phyloP scores from a whole-genome alignment of 2,888 invertebrate species.

The Oscheius sp. region DNA sequence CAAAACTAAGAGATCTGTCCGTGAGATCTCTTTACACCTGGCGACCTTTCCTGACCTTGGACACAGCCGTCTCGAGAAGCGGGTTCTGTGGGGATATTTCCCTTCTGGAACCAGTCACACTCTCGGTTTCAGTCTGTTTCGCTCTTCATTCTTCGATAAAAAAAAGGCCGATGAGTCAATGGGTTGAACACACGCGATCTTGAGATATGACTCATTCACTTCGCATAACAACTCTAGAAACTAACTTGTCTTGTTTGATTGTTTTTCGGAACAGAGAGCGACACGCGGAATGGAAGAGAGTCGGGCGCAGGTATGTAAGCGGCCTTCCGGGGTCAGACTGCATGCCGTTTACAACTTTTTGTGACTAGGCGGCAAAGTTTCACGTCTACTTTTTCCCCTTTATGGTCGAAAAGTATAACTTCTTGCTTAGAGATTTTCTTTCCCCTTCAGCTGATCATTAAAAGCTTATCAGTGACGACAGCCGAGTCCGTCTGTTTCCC shows the following conservation, averaged over 20 bases:
- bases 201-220: conserved; percentile 3
- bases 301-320: not conserved
- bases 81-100: conserved; percentile 18
- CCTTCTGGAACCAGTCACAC: conserved; percentile 29
- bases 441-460: too few species aligned
- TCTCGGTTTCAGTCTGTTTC: conserved; percentile 22
- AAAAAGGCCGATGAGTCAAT: not conserved
- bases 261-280: not conserved
- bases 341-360: conserved; percentile 20
- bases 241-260: not conserved
- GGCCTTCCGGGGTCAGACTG: conserved; percentile 2
- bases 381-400: not conserved
- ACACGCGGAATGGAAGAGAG: not conserved
- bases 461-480: too few species aligned
- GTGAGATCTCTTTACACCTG: not conserved
- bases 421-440: too few species aligned
- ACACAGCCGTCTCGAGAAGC: not conserved
- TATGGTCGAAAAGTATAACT: too few species aligned
- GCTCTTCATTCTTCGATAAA: not conserved
- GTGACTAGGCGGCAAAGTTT: conserved; percentile 11
- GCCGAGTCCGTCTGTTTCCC: too few species aligned
- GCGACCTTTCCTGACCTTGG: not conserved
- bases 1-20: too few species aligned
- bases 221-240: not conserved
- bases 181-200: conserved; percentile 3